Conservation (phyloP, 2,888 invertebrate genomes). For the Mystacides longicornis region DNA sequence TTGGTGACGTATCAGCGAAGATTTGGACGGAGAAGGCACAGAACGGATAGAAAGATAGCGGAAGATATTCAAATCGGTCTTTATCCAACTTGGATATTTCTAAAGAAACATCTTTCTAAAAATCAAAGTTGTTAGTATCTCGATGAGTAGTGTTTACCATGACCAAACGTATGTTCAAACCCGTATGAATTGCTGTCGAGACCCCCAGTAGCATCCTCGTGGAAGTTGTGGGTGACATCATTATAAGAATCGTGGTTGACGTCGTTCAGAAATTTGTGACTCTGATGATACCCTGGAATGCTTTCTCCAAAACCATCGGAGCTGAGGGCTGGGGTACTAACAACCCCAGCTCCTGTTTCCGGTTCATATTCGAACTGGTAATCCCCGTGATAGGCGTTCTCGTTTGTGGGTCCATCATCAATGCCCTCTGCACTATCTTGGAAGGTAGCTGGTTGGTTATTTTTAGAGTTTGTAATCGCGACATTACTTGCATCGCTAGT, state of each 20-base stretch:
- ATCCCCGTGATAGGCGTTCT: constrained; percentile 4
- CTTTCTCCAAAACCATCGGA: constrained; percentile 21
- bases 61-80: no score
- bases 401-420: neutral
- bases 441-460: neutral
- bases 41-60: no score
- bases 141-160: constrained; percentile 2
- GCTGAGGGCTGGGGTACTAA: constrained; percentile 22
- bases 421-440: neutral
- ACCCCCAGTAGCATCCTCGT: constrained; percentile 7
- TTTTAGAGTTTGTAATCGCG: neutral
- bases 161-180: constrained; percentile 15
- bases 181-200: constrained; percentile 3
- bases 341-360: constrained; percentile 22
- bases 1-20: no score
- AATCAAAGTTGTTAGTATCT: neutral
- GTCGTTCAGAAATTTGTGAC: constrained; percentile 25
- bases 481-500: neutral
- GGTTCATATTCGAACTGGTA: constrained; percentile 4
- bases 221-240: constrained; percentile 4
- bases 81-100: no score
- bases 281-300: constrained; percentile 17
- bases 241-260: constrained; percentile 18
- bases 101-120: no score
- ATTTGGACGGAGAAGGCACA: no score